Evolutionary conservation across 2,888 invertebrate species (phyloP), one percentile per base, ranked within the genome.

Genomic region (Lasioglossum lativentre): DNA sequence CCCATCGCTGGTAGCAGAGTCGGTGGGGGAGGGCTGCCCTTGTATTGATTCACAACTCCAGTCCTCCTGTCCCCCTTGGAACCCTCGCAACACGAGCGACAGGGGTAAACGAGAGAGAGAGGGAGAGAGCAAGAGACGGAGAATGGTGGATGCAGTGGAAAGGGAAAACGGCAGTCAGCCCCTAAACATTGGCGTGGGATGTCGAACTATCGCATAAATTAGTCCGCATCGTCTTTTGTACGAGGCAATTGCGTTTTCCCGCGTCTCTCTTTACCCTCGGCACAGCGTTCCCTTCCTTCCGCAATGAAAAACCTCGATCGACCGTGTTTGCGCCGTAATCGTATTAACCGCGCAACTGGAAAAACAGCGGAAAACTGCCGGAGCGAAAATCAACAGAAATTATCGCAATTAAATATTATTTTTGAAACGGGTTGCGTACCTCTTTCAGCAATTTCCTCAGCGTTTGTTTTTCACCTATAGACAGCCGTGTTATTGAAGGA

Each of bases 1-100:
- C 91, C 85, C 78, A 75, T 85, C 83, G 83, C 66, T 83, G 66
- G 83, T 66, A 75, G 91, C 89, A 63, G 27, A 89, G 90, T 87
- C 16, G 63, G 75, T 76, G 86, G 66, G 85, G 81, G 68, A 78
- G 91, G 82, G 88, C 75, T 47, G 94, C 94, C 93, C 94, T 94
- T 94, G 94, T 94, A 94, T 94, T 90, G 90, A 90, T 90, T 90
- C 90, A 90, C 90, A 89, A 84, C 86, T 88, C 88, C 72, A 19
- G 81, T 81, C 82, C 85, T 88, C 79, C 83, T 79, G 85, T 52
- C 82, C 87, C 82, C 88, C 78, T 82, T 75, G 47, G 76, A 80
- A 75, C 82, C 79, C 83, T 80, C 73, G 84, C 77, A 85, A 85
- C 78, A 74, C 80, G 78, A 77, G 77, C 42, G 77, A 73, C 68